Base-by-base conservation (phyloP, 2,888 invertebrate species). In the Ochlodes sylvanus region DNA sequence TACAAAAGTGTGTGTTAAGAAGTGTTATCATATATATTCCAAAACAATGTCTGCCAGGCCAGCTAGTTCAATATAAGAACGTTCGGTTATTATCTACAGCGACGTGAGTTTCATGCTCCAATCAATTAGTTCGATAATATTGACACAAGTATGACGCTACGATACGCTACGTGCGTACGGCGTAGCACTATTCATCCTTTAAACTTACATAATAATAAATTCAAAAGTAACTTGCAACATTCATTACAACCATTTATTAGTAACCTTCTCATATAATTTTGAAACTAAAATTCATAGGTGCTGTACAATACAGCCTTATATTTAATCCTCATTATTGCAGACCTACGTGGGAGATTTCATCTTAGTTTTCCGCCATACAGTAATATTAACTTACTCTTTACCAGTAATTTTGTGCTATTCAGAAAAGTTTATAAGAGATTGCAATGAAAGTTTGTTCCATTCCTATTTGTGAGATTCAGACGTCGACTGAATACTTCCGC, bases 111-210 rank as follows among this genome's bases (percentile, higher is more conserved):
- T 14, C 14, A 12, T 14, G 15, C 17, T 17, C 17, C 7, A 47
- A 9, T 47, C 44, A 47, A 47, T 47, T 47, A 47, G 17, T 47
- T 38, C n/a, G 44, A 17, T 47, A 47, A 17, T 47, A 17, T 47
- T 47, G 52, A 52, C 12, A 32, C 41, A 27, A 38, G 38, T 58
- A 57, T 27, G 56, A 44, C 42, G 56, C 66, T 62, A 69, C 61
- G 57, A 34, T 67, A 14, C 14, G 52, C 71, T 71, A 72, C 71
- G 69, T 15, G 50, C 17, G 63, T 71, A 71, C 70, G 70, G 68
- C 73, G 68, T 69, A 71, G 71, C 10, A 10, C 9, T 7, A 0
- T 38, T 0, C 3, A 2, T 4, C 27, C 27, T 27, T 27, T 27
- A 4, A 27, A 27, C 27, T 4, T 5, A 27, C 3, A 27, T 27